Evolutionary conservation across 2,113 vertebrate species (phyloP), one percentile per base, ranked within the genome.

Genomic region (Echinops telfairi): DNA sequence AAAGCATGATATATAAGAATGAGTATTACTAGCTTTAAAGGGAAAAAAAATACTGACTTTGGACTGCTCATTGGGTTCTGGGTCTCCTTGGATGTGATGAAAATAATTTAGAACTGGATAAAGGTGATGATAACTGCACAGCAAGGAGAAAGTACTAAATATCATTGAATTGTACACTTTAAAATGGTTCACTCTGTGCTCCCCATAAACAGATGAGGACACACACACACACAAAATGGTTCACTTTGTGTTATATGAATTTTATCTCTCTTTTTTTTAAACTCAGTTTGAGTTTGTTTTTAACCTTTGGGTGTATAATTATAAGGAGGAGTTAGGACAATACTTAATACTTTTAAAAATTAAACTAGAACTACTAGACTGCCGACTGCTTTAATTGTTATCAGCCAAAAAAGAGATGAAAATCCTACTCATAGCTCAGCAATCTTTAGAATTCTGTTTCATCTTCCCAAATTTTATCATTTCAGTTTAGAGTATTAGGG

Each of bases 261-360:
- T 89, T 79, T 31, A 58, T 11, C 23, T 78, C 73, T 38, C 1
- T 77, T 53, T 53, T 53, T 40, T 40, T 40, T 40, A n/a, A 79
- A 89, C 68, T 36, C n/a, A 84, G 31, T 82, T 58, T 36, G 75
- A 62, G 83, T 91, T 94, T 83, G 0, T 0, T 62, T 94, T 68
- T 89, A 20, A 94, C 93, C 94, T 97, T 97, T 97, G 85, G 84
- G 88, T 53, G 47, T 53, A 53, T 53, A 53, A 53, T 53, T 53
- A 53, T 53, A 53, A 53, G 47, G 81, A 83, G 75, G 0, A 94
- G 84, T 7, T 9, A 25, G 0, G 7, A 60, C 6, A 6, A 0
- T 19, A 31, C 77, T 93, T 70, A 20, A 15, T 83, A 33, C 66
- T 64, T 64, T 96, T 36, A 36, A 81, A 53, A 88, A 27, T 62